Conservation (phyloP, 2,888 invertebrate genomes). For the Pecten maximus region DNA sequence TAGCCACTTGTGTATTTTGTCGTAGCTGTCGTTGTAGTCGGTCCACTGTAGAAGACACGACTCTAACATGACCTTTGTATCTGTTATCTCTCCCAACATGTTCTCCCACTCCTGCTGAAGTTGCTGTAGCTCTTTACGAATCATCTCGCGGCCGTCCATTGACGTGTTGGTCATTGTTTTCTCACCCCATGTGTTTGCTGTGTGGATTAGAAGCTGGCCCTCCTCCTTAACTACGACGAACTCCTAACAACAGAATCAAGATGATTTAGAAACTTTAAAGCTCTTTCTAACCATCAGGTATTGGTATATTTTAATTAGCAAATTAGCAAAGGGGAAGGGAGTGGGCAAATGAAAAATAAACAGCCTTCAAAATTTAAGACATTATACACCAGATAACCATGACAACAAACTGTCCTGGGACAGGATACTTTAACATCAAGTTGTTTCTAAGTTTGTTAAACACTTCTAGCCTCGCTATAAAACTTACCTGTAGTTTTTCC, state of each 20-base stretch:
- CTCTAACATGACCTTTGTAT: constrained; percentile 93
- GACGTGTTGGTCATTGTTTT: constrained; percentile 95
- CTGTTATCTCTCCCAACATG: constrained; percentile 90
- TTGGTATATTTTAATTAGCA: too few species aligned
- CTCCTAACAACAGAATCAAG: constrained; percentile 85
- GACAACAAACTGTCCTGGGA: not conserved
- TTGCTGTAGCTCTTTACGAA: constrained; percentile 91
- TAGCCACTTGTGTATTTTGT: constrained; percentile 97
- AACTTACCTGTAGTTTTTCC: constrained; percentile 76
- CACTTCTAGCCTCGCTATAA: not conserved
- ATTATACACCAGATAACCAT: too few species aligned
- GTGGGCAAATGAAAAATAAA: too few species aligned
- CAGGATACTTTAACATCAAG: not conserved
- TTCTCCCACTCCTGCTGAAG: constrained; percentile 96
- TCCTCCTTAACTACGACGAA: constrained; percentile 95
- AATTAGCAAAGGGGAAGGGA: too few species aligned
- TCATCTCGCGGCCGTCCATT: constrained; percentile 92
- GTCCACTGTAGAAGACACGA: constrained; percentile 95
- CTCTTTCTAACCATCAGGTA: too few species aligned
- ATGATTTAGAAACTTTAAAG: not conserved
- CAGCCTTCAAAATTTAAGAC: too few species aligned
- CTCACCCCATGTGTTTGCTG: constrained; percentile 94
- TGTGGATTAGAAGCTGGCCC: constrained; percentile 93
- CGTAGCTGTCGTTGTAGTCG: constrained; percentile 95
- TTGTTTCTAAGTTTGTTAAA: too few species aligned